Percentiles rank a stretch among this genome's conserved stretches.
phyloP scores from a whole-genome alignment of 1,140 invertebrate genomes.

The Agrilus planipennis region DNA sequence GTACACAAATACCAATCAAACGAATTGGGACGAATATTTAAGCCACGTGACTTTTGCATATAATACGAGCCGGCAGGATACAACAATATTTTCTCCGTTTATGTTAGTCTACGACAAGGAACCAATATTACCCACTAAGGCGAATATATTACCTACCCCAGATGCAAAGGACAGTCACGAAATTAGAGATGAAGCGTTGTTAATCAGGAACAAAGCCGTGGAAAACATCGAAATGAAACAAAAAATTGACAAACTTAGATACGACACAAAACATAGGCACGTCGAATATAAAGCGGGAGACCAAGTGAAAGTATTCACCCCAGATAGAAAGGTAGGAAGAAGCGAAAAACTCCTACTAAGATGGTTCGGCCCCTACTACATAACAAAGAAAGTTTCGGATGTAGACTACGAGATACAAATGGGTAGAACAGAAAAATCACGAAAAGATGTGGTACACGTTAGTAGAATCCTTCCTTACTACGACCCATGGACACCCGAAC shows the following conservation, averaged over 20 bases:
- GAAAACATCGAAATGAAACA: conserved; percentile 10
- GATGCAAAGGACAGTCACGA: not conserved
- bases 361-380: conserved; percentile 10
- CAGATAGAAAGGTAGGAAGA: conserved; percentile 9
- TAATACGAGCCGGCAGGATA: conserved; percentile 14
- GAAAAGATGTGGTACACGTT: conserved; percentile 4
- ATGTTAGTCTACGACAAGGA: conserved; percentile 9
- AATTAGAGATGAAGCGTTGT: not conserved
- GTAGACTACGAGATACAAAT: conserved; percentile 3
- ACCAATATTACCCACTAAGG: conserved; percentile 7
- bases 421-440: not conserved
- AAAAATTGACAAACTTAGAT: conserved; percentile 10
- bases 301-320: conserved; percentile 9
- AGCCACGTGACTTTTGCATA: conserved; percentile 15
- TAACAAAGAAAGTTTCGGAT: not conserved
- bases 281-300: conserved; percentile 7
- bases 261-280: conserved; percentile 8
- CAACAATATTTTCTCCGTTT: conserved; percentile 12
- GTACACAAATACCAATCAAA: conserved; percentile 15
- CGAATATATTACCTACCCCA: too few species aligned
- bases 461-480: conserved; percentile 3
- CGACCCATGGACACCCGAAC: conserved; percentile 8
- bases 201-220: conserved; percentile 2
- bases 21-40: conserved; percentile 14
- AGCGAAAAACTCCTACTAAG: conserved; percentile 8